A percentile compares a stretch with the other conserved stretches of the same genome.
Evolutionary conservation across 2,797 vertebrate genomes (phyloP).

Genomic region (Tenualosa ilisha): DNA sequence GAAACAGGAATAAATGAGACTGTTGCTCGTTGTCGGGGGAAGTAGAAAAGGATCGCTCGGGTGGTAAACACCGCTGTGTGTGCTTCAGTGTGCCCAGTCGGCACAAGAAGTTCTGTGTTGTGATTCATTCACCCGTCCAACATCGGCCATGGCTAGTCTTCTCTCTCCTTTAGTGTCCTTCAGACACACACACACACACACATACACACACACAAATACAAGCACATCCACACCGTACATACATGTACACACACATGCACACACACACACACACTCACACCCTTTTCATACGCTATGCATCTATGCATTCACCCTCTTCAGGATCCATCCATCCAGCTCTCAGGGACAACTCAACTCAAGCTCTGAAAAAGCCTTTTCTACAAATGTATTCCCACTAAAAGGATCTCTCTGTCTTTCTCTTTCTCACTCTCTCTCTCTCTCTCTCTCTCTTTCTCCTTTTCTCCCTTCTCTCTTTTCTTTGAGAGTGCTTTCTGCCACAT

Average conservation of each 20-base stretch:
- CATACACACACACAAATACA: background rate
- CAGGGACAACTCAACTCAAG: conserved; percentile 18
- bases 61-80: conserved; percentile 2
- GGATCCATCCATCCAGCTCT: background rate
- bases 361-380: background rate
- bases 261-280: background rate
- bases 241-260: background rate
- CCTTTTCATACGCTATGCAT: background rate
- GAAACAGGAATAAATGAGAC: background rate
- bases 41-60: background rate
- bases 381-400: conserved; percentile 2
- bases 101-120: background rate
- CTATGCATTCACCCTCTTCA: background rate
- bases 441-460: background rate
- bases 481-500: background rate
- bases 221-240: background rate
- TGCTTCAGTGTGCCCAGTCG: background rate
- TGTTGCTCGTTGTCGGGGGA: background rate
- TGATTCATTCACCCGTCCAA: background rate
- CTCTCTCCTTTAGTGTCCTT: background rate
- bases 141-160: background rate
- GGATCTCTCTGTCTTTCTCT: background rate
- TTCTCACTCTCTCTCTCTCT: background rate
- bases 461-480: background rate
- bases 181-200: background rate